A percentile compares a stretch with the other conserved stretches of the same genome.
phyloP scores from a whole-genome alignment of 2,797 vertebrate species.

The Glyptemys insculpta region DNA sequence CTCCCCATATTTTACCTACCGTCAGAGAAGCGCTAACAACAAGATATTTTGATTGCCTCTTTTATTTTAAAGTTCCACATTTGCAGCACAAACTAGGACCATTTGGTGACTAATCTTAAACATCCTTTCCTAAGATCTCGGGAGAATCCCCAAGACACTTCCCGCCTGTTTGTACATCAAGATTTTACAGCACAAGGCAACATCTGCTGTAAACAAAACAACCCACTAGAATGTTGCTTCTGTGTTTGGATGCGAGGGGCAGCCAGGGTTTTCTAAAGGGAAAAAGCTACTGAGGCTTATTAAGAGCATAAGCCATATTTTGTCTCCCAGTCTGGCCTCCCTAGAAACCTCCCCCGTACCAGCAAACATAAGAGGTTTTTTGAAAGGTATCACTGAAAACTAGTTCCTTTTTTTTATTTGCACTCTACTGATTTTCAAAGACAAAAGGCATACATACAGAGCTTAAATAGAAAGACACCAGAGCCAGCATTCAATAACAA shows the following conservation, averaged over 20 bases:
- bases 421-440: constrained; percentile 76
- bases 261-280: constrained; percentile 38
- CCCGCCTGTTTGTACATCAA: constrained; percentile 11
- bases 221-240: not conserved
- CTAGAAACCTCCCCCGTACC: constrained; percentile 47
- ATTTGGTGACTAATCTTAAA: not conserved
- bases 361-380: constrained; percentile 52
- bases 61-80: not conserved
- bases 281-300: constrained; percentile 38
- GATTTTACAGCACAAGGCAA: constrained; percentile 14
- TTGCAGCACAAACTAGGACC: not conserved
- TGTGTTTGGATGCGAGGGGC: constrained; percentile 24
- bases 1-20: not conserved
- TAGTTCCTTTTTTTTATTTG: constrained; percentile 52
- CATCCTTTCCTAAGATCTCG: not conserved
- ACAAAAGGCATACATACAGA: constrained; percentile 64
- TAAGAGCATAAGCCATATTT: constrained; percentile 50
- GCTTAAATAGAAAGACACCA: constrained; percentile 74
- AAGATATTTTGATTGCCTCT: not conserved
- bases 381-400: constrained; percentile 60
- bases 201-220: constrained; percentile 50
- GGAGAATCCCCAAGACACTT: constrained; percentile 28
- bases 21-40: not conserved
- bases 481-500: constrained; percentile 62
- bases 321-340: not conserved